Evolutionary conservation across 2,888 invertebrate species (phyloP).

Genomic region (Chromoteleia sp.): DNA sequence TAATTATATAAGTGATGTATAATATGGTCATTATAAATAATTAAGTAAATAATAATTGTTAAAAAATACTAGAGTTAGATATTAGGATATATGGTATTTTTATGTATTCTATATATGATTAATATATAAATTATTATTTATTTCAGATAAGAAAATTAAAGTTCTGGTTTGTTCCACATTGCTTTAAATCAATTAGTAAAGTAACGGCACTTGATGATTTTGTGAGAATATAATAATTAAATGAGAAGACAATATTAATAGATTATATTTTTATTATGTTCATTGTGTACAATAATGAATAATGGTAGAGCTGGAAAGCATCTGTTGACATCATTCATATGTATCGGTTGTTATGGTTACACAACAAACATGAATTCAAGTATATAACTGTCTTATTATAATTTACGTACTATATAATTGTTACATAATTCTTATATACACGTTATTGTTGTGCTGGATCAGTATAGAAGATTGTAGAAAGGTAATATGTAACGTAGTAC

Average conservation of each 20-base stretch:
- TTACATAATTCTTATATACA: conserved; percentile 61
- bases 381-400: conserved; percentile 56
- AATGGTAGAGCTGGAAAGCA: conserved; percentile 57
- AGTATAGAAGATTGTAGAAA: conserved; percentile 70
- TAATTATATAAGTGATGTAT: too few species aligned
- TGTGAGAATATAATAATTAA: neutral
- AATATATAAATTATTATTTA: too few species aligned
- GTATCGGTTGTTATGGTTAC: conserved; percentile 54
- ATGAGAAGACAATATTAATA: conserved; percentile 25
- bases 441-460: conserved; percentile 66
- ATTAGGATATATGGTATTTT: too few species aligned
- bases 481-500: conserved; percentile 60
- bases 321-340: conserved; percentile 64
- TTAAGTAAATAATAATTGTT: too few species aligned
- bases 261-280: conserved; percentile 65
- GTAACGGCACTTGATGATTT: too few species aligned
- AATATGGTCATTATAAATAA: too few species aligned
- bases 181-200: too few species aligned
- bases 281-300: conserved; percentile 64
- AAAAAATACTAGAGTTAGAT: too few species aligned
- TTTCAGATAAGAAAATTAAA: too few species aligned
- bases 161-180: too few species aligned
- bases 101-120: too few species aligned
- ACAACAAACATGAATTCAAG: conserved; percentile 59
- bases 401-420: conserved; percentile 60